These are phyloP conservation scores for Lamellibrachia satsuma DNA, from an alignment of 2,888 invertebrate genomes.

Conservation along the genomic window DNA sequence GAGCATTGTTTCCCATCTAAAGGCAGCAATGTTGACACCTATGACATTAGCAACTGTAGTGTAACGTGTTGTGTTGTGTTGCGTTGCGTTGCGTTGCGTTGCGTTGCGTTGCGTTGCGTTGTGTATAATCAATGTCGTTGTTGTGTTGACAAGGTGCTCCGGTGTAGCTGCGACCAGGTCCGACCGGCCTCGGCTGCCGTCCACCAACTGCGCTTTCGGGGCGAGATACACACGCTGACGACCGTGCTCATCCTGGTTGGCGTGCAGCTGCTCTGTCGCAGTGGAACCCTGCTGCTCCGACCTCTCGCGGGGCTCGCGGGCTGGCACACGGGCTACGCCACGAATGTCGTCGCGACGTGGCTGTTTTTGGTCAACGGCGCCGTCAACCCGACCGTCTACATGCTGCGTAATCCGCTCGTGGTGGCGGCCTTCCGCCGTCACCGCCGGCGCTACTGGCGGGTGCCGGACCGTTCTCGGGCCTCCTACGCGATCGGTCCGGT, in stretches of 20 bases:
- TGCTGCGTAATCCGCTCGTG: background rate
- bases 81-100: no score
- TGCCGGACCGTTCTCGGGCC: background rate
- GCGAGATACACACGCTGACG: constrained; percentile 4
- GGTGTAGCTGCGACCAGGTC: background rate
- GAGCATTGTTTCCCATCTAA: no score
- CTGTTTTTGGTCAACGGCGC: background rate
- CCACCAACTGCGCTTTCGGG: background rate
- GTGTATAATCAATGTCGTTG: background rate
- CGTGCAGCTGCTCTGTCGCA: background rate
- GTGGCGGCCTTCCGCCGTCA: background rate
- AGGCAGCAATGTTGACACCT: no score
- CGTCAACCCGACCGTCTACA: background rate
- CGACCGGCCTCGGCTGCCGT: background rate
- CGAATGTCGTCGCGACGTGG: background rate
- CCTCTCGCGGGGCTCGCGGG: background rate
- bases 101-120: no score
- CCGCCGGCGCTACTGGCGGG: background rate
- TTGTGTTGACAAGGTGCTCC: background rate
- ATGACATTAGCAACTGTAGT: no score
- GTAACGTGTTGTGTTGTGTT: no score
- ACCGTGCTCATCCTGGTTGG: background rate
- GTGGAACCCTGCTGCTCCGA: background rate
- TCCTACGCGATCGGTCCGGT: background rate
- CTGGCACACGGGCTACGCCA: background rate